phyloP scores from a whole-genome alignment of 2,797 vertebrate species.

The Smutsia temminckii region DNA sequence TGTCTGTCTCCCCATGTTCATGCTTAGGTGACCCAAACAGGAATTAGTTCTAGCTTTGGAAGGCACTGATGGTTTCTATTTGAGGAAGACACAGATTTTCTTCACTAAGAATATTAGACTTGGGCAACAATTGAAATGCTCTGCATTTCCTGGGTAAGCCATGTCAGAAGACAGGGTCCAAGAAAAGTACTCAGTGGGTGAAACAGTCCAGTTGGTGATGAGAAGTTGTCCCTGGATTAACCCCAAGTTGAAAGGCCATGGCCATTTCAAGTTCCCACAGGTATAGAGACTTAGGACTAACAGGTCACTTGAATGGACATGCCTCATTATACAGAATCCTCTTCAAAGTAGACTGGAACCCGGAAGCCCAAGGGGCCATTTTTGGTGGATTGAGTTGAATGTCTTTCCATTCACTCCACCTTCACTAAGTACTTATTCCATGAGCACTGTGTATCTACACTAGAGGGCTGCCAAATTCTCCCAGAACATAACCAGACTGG shows the following conservation, averaged over 20 bases:
- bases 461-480: not conserved
- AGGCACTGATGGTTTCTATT: not conserved
- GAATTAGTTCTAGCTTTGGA: conserved; percentile 14
- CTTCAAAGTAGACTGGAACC: not conserved
- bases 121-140: not conserved
- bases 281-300: not conserved
- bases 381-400: not conserved
- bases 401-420: not conserved
- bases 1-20: not conserved
- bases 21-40: not conserved
- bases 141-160: not conserved
- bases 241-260: not conserved
- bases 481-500: not conserved
- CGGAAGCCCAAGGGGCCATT: not conserved
- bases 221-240: not conserved
- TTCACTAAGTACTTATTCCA: not conserved
- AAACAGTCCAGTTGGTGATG: not conserved
- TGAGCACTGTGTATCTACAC: not conserved
- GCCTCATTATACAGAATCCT: not conserved
- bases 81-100: conserved; percentile 2
- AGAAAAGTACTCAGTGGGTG: not conserved
- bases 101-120: not conserved
- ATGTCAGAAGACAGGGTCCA: not conserved
- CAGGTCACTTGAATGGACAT: not conserved
- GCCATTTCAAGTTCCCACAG: not conserved